Evolutionary conservation across 1,140 invertebrate species (phyloP), one percentile per base, ranked within the genome.

Genomic region (Aricia agestis): DNA sequence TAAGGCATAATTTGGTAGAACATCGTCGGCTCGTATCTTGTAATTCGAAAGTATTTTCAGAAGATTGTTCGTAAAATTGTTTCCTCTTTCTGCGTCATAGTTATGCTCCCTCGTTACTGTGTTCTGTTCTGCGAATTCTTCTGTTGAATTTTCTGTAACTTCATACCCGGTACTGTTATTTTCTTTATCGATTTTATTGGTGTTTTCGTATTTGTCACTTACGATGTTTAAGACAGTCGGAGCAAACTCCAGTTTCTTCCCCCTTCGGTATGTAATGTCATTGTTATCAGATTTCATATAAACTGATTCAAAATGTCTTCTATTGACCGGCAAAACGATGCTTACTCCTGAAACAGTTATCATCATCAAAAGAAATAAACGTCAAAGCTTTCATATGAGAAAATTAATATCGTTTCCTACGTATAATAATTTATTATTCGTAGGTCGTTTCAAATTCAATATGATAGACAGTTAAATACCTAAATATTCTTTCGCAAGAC

Each of bases 31-130:
- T 58, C 78, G 75, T 32, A 89, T 89, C 42, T 86, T 86, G 68
- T 89, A 86, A 68, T 80, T 83, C 1, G 76, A 76, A 18, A 89
- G 78, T 52, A 85, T 82, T 31, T 78, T 74, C 18, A 82, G 69
- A 9, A 89, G 74, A 63, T 76, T 80, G 61, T 71, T 77, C 2
- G 80, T 83, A 3, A 81, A 73, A 70, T 82, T 78, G 70, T 79
- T 74, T 36, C 70, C 69, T 15, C 41, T 61, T 18, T 42, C 36
- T 13, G 63, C 67, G 6, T 57, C 52, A 52, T 57, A 58, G 18
- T 68, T 68, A 13, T 68, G 17, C 52, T 31, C 41, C 17, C 11
- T 31, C 19, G 45, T 25, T 15, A n/a, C 41, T 45, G 1, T 18
- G 7, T 63, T 63, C 59, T 63, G 18, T 19, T 63, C 17, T 10